A percentile compares a stretch with the other conserved stretches of the same genome.
phyloP scores from a whole-genome alignment of 2,797 vertebrate genomes.

The Coregonus sp. region DNA sequence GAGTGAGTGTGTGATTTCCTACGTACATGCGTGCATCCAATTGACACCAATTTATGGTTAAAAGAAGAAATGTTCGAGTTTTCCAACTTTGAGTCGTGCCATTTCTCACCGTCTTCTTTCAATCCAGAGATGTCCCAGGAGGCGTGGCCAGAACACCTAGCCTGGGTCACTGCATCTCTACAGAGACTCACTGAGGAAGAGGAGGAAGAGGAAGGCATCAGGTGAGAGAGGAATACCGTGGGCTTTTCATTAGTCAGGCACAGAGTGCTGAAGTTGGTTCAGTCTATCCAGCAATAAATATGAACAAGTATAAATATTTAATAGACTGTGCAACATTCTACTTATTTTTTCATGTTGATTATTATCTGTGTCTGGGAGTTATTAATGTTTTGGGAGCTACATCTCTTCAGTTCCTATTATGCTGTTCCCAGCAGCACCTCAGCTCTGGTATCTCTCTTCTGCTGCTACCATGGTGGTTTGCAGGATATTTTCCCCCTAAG shows the following conservation, averaged over 20 bases:
- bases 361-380: background rate
- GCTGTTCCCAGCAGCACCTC: background rate
- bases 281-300: no score
- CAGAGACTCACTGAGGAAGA: slow-evolving; percentile 67
- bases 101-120: slow-evolving; percentile 24
- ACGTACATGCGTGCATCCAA: slow-evolving; percentile 25
- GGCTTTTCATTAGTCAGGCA: no score
- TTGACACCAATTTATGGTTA: background rate
- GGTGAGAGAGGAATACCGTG: slow-evolving; percentile 51
- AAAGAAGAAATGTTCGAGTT: no score
- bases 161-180: slow-evolving; percentile 71
- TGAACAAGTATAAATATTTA: no score
- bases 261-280: background rate
- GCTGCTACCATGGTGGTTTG: background rate
- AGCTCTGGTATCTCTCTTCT: background rate
- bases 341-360: background rate
- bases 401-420: background rate
- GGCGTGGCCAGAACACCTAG: slow-evolving; percentile 71
- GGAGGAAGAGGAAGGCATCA: slow-evolving; percentile 37
- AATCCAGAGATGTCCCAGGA: slow-evolving; percentile 70
- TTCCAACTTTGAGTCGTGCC: background rate
- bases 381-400: background rate
- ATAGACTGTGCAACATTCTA: background rate
- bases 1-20: background rate
- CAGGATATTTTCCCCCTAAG: slow-evolving; percentile 25